Evolutionary conservation across 2,797 vertebrate species (phyloP), one percentile per base, ranked within the genome.

Genomic region (Enteromius argenteus): DNA sequence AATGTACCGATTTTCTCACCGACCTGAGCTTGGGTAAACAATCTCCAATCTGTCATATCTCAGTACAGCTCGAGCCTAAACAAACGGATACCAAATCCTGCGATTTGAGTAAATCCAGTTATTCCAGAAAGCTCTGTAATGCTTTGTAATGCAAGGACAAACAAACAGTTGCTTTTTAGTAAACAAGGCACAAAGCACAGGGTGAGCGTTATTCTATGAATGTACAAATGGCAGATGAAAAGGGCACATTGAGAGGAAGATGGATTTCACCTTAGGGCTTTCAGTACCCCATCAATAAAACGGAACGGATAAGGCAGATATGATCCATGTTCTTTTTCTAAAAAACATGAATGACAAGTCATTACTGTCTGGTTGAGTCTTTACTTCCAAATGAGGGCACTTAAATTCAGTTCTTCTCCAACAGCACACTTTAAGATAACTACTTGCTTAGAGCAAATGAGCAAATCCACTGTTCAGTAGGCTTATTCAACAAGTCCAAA

Each of bases 41-140:
- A 81, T 64, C 69, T 81, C 56, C 80, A 81, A 81, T 81, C 80
- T 81, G 80, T 81, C 69, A 73, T 64, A 14, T 64, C 80, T 44
- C 39, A 49, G 39, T 49, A 49, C 42, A 81, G 39, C 56, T 42
- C 13, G 3, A 81, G 69, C 42, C 30, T 46, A 73, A 81, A 49
- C 56, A 81, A 62, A 73, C 4, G 21, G 44, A 81, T 64, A 73
- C 56, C 42, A 81, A 81, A 81, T 73, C 56, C 69, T 73, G 42
- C 3, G 80, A 73, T 81, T 81, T 51, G 30, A 73, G 56, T 73
- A 73, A 81, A 81, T 73, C 69, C 69, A 62, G 56, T 37, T 37
- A 81, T 81, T 72, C 27, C 69, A 73, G 51, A 74, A 74, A 51
- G 80, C 68, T 81, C 64, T 81, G 68, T 42, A 46, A 81, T 58